Conservation (phyloP, 2,888 invertebrate species). For the Eustalomyia histrio region DNA sequence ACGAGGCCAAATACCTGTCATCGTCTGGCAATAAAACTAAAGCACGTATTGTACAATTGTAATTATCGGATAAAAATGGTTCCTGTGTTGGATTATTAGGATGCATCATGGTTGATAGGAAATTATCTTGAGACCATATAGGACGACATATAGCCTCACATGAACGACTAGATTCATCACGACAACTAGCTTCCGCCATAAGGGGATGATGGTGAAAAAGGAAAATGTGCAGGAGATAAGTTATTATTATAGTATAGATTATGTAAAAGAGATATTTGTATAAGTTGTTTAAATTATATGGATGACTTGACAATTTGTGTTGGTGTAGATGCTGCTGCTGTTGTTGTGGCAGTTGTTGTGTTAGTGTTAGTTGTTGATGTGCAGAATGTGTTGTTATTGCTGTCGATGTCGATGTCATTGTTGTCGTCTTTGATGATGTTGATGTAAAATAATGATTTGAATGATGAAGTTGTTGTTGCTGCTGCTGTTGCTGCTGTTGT, state of each 20-base stretch:
- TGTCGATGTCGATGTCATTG: constrained; percentile 1
- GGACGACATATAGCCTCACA: constrained; percentile 75
- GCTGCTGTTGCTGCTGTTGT: constrained; percentile 14
- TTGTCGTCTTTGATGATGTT: neutral
- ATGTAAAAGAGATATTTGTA: constrained; percentile 12
- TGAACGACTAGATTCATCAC: constrained; percentile 72
- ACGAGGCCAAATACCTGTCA: constrained; percentile 81
- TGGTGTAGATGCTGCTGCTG: no score
- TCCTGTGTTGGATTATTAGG: constrained; percentile 8
- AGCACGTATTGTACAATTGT: constrained; percentile 83
- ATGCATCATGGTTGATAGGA: constrained; percentile 23
- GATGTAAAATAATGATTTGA: neutral
- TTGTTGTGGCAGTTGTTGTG: no score
- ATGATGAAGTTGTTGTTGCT: neutral
- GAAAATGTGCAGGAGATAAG: constrained; percentile 6
- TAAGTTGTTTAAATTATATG: neutral
- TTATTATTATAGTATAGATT: neutral
- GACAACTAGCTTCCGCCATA: constrained; percentile 66
- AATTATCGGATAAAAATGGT: constrained; percentile 22
- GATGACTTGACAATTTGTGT: neutral
- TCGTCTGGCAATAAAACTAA: constrained; percentile 84
- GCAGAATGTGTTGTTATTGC: neutral
- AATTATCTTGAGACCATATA: constrained; percentile 15
- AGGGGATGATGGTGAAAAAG: neutral
- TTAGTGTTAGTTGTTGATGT: neutral